phyloP scores from a whole-genome alignment of 2,888 invertebrate species.

The Cistogaster globosa region DNA sequence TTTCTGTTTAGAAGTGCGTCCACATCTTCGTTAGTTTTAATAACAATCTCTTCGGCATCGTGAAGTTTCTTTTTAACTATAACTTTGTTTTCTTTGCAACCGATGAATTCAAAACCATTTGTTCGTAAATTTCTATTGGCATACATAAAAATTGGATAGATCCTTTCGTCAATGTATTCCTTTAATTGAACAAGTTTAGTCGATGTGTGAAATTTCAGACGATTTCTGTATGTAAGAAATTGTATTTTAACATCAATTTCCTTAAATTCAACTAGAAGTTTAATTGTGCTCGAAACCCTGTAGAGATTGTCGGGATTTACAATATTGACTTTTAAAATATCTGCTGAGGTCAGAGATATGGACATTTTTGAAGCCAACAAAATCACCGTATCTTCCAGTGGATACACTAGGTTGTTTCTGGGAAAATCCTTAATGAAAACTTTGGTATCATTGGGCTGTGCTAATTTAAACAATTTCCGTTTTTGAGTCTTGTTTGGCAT shows the following conservation, averaged over 20 bases:
- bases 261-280: slow-evolving; percentile 20
- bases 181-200: background rate
- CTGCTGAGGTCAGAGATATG: background rate
- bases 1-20: slow-evolving; percentile 2
- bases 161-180: slow-evolving; percentile 18
- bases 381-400: background rate
- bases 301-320: background rate
- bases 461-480: background rate
- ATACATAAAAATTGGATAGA: slow-evolving; percentile 29
- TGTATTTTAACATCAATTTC: slow-evolving; percentile 10
- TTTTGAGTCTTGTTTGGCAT: background rate
- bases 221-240: slow-evolving; percentile 15
- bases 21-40: slow-evolving; percentile 23
- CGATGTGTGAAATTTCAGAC: background rate
- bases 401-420: background rate
- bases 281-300: background rate
- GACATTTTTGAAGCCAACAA: slow-evolving; percentile 23
- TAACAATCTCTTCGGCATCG: slow-evolving; percentile 16
- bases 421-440: slow-evolving; percentile 23
- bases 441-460: background rate
- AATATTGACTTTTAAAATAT: slow-evolving; percentile 7
- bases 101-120: slow-evolving; percentile 28
- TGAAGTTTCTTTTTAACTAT: slow-evolving; percentile 25
- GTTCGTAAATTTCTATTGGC: slow-evolving; percentile 31
- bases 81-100: slow-evolving; percentile 11